Conservation (phyloP, 2,113 vertebrate species). For the Oncorhynchus keta region DNA sequence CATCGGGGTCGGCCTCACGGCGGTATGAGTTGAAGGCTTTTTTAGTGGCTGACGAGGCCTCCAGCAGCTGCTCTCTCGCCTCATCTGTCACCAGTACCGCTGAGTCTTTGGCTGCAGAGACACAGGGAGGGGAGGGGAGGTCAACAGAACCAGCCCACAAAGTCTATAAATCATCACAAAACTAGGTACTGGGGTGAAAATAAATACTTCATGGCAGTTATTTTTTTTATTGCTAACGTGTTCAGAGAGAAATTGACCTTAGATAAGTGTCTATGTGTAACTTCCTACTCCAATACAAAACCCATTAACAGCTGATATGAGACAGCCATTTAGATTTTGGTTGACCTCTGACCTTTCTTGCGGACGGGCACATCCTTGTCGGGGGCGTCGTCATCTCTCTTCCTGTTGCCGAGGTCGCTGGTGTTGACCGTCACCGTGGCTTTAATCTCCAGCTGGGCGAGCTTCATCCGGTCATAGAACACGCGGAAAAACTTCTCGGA, state of each 20-base stretch:
- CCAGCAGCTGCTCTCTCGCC: constrained; percentile 88
- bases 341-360: constrained; percentile 83
- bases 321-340: neutral
- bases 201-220: too few species aligned
- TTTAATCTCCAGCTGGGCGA: constrained; percentile 96
- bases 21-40: constrained; percentile 91
- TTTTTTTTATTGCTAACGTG: neutral
- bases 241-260: neutral
- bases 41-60: constrained; percentile 89
- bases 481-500: constrained; percentile 97
- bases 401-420: constrained; percentile 92
- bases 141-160: too few species aligned
- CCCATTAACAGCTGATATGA: too few species aligned
- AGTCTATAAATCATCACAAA: too few species aligned
- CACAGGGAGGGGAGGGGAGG: neutral
- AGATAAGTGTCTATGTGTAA: neutral
- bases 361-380: constrained; percentile 85
- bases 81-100: constrained; percentile 84
- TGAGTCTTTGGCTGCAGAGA: constrained; percentile 78
- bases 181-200: too few species aligned
- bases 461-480: constrained; percentile 98
- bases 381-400: constrained; percentile 83
- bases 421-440: constrained; percentile 96
- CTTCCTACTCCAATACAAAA: neutral
- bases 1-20: constrained; percentile 90